Evolutionary conservation across 2,797 vertebrate genomes (phyloP), one percentile per base, ranked within the genome.

Genomic region (Euphonia xanthogaster): DNA sequence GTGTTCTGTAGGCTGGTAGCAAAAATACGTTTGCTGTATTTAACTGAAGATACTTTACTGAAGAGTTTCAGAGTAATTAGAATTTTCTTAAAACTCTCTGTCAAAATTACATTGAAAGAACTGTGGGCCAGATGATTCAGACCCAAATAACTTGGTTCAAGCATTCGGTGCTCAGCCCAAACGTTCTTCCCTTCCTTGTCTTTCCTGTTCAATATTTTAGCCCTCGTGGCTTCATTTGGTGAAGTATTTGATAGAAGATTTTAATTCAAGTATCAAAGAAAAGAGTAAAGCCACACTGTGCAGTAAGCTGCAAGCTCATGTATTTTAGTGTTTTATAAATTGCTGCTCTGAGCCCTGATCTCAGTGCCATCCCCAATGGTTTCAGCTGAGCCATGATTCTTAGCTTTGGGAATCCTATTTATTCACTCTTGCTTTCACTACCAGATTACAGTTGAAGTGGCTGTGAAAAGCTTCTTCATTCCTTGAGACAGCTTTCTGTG

Each of bases 1-100:
- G 74, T 48, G 27, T 61, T 95, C 79, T 50, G 66, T 71, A 86
- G 90, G 89, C 67, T 95, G 71, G 66, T 81, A 82, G 67, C 48
- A 92, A 91, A 93, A 94, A 86, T 88, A 72, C 37, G 48, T 79
- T 84, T 71, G 67, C 81, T 92, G 76, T 89, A 90, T 93, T 94
- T 96, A 90, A 84, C 78, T 48, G 28, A 55, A 61, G 54, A 72
- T 16, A 30, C 37, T 72, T 81, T 13, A 75, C 62, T 40, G 21
- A 65, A 66, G 40, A 58, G 8, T 84, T 84, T 78, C 10, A 44
- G 33, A 76, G 47, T 55, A 58, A 79, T 17, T 39, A 27, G 30
- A 20, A 40, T 73, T 83, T 80, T 77, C 62, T 75, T 74, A 45
- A 40, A 80, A 66, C 23, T 65, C 11, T 37, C 31, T 31, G 28